A percentile compares a stretch with the other conserved stretches of the same genome.
These are phyloP conservation scores for Chrysocyon brachyurus DNA, from an alignment of 2,797 vertebrate species.

Conservation along the genomic window DNA sequence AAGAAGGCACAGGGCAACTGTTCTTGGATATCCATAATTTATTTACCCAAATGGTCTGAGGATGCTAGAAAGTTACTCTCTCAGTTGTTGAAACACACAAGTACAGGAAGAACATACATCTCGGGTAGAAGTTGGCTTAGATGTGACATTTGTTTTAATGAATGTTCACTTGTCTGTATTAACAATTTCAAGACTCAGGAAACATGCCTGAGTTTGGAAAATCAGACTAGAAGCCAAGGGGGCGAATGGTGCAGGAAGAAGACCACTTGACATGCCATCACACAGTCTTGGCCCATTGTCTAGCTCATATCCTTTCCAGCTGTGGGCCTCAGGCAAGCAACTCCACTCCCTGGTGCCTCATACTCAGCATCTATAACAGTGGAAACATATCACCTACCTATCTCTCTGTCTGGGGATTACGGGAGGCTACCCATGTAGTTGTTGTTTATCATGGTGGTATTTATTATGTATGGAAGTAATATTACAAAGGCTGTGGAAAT, in stretches of 20 bases:
- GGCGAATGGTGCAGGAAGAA: not conserved
- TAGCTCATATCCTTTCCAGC: not conserved
- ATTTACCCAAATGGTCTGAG: not conserved
- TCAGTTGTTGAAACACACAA: constrained; percentile 12
- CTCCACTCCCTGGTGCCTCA: not conserved
- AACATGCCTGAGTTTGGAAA: not conserved
- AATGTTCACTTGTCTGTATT: not conserved
- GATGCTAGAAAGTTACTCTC: not conserved
- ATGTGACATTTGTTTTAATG: not conserved
- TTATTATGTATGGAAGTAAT: not conserved
- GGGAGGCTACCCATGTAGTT: not conserved
- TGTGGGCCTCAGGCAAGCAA: not conserved
- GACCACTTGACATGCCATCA: not conserved
- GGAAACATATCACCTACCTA: not conserved
- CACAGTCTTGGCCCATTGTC: not conserved
- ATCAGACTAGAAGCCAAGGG: not conserved
- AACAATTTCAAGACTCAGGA: not conserved
- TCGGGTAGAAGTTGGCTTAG: not conserved
- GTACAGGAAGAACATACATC: not conserved
- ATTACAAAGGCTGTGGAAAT: not conserved
- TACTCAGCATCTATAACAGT: not conserved
- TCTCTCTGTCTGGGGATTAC: too few species aligned
- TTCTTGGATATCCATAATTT: not conserved
- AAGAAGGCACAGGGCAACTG: not conserved
- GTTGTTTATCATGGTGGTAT: not conserved